Conservation (phyloP, 2,797 vertebrate species). For the Cyclopterus lumpus region DNA sequence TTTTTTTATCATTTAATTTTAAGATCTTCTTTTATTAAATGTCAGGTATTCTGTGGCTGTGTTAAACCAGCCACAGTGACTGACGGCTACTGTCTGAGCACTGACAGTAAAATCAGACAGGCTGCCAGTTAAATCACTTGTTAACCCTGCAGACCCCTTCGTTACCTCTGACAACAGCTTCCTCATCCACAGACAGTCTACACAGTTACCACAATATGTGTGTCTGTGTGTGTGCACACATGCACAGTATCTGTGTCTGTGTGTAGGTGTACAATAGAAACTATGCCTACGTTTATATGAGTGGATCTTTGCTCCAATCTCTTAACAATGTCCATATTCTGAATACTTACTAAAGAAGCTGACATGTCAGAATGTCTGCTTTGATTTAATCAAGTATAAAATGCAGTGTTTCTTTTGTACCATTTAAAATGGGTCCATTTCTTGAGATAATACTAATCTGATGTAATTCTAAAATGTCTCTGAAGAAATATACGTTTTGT, state of each 20-base stretch:
- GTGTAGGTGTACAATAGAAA: slow-evolving; percentile 27
- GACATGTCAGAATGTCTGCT: slow-evolving; percentile 48
- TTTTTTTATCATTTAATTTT: slow-evolving; percentile 9
- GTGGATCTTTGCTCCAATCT: slow-evolving; percentile 3
- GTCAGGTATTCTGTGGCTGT: slow-evolving; percentile 30
- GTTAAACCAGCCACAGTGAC: slow-evolving; percentile 35
- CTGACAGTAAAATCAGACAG: slow-evolving; percentile 58
- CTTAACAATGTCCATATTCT: slow-evolving; percentile 28
- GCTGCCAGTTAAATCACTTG: slow-evolving; percentile 67
- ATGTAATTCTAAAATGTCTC: slow-evolving; percentile 54
- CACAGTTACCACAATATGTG: slow-evolving; percentile 23
- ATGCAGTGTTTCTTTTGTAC: slow-evolving; percentile 32
- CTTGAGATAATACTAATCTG: slow-evolving; percentile 35
- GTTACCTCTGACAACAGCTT: slow-evolving; percentile 58
- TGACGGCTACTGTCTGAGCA: slow-evolving; percentile 41
- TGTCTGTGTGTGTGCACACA: not conserved
- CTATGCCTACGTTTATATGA: not conserved
- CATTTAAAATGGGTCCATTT: slow-evolving; percentile 50
- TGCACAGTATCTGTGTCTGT: not conserved
- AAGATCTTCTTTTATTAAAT: not conserved
- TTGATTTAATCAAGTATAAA: slow-evolving; percentile 45
- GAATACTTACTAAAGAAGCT: slow-evolving; percentile 22
- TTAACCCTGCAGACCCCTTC: slow-evolving; percentile 56
- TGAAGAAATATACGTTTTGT: slow-evolving; percentile 59
- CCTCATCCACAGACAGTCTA: slow-evolving; percentile 31